phyloP scores from a whole-genome alignment of 2,113 vertebrate species.

The Cephalopholis sonnerati region DNA sequence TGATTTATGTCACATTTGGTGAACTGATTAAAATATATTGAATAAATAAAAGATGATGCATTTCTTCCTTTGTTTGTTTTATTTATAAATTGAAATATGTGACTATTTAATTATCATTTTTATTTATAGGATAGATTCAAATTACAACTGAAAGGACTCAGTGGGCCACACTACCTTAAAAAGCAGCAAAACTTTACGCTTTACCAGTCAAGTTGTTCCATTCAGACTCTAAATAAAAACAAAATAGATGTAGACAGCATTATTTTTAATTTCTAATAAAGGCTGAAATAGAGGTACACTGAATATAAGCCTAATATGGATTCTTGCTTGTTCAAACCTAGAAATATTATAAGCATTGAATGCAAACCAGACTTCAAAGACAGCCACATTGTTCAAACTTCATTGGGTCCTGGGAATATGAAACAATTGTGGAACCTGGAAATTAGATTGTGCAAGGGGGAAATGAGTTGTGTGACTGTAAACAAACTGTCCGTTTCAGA shows the following conservation, averaged over 20 bases:
- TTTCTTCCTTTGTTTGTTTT: not conserved
- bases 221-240: not conserved
- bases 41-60: not conserved
- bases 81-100: not conserved
- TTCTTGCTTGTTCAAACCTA: no score
- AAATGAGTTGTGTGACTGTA: slow-evolving; percentile 61
- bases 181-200: no score
- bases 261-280: not conserved
- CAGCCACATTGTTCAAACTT: slow-evolving; percentile 21
- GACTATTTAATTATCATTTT: not conserved
- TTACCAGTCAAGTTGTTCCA: no score
- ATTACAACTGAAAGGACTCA: not conserved
- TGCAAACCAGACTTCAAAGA: slow-evolving; percentile 8
- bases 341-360: not conserved
- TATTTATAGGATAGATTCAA: not conserved
- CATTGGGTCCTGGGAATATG: slow-evolving; percentile 7
- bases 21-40: not conserved
- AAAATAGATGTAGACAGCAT: not conserved
- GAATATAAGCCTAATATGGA: no score
- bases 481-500: slow-evolving; percentile 57
- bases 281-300: not conserved
- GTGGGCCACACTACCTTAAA: not conserved
- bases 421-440: slow-evolving; percentile 41
- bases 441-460: slow-evolving; percentile 38
- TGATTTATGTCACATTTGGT: not conserved